Evolutionary conservation across 2,797 vertebrate genomes (phyloP).

Genomic region (Aviceda cuculoides): DNA sequence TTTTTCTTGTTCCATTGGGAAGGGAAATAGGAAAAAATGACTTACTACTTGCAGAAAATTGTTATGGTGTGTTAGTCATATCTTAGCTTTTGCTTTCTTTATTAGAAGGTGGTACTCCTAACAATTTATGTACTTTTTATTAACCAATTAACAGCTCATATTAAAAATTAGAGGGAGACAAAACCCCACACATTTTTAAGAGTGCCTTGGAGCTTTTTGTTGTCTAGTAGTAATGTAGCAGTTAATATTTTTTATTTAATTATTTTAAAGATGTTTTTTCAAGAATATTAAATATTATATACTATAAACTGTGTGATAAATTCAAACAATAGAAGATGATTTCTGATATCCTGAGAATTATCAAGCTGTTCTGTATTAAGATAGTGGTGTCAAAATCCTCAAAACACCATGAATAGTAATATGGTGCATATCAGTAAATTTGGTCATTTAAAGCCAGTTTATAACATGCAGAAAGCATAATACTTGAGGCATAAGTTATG

Average conservation of each 20-base stretch:
- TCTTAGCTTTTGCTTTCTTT: neutral
- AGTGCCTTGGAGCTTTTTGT: neutral
- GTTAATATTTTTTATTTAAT: neutral
- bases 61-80: neutral
- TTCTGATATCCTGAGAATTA: neutral
- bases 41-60: slow-evolving; percentile 8
- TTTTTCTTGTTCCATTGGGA: slow-evolving; percentile 3
- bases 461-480: neutral
- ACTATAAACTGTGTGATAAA: neutral
- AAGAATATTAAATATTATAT: neutral
- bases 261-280: neutral
- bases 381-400: neutral
- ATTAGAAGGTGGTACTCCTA: neutral
- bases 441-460: neutral
- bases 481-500: neutral
- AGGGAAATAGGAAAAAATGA: slow-evolving; percentile 15
- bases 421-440: neutral
- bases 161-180: neutral
- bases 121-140: neutral
- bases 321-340: neutral
- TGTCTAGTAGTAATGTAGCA: neutral
- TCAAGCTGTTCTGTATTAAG: neutral
- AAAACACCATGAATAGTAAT: neutral
- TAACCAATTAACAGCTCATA: neutral
- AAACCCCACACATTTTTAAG: neutral